Percentiles rank a stretch among this genome's conserved stretches.
These are phyloP conservation scores for Laterallus jamaicensis DNA, from an alignment of 2,113 vertebrate species.

Conservation along the genomic window DNA sequence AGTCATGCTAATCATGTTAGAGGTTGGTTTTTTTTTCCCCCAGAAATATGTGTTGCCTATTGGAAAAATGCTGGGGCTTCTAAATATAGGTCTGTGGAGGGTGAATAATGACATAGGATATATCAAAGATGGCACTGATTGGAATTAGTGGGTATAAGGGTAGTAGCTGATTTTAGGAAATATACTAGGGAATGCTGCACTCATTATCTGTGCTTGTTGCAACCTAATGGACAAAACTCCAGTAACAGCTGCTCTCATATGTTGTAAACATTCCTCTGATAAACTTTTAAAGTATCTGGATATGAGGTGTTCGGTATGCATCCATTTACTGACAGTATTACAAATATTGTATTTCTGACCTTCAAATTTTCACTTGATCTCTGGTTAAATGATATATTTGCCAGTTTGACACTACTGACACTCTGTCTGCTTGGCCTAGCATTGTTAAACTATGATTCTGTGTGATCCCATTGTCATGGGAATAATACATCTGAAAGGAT, in stretches of 20 bases:
- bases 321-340: neutral
- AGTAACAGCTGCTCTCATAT: neutral
- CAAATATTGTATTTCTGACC: constrained; percentile 26
- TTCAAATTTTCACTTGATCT: constrained; percentile 35
- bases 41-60: neutral
- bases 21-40: neutral
- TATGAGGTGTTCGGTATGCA: neutral
- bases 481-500: neutral
- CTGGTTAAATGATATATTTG: constrained; percentile 12
- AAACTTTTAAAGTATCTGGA: neutral
- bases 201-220: neutral
- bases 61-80: neutral
- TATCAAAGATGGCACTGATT: neutral
- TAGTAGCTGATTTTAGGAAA: neutral
- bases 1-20: neutral
- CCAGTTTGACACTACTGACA: neutral
- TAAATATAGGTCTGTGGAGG: neutral
- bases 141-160: neutral
- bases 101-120: neutral
- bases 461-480: constrained; percentile 1
- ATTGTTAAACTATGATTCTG: neutral
- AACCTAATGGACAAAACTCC: neutral
- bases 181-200: neutral
- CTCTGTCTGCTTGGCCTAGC: neutral
- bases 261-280: neutral